Conservation (phyloP, 64 coral and sea anemone genomes). For the Pocillopora damicornis region DNA sequence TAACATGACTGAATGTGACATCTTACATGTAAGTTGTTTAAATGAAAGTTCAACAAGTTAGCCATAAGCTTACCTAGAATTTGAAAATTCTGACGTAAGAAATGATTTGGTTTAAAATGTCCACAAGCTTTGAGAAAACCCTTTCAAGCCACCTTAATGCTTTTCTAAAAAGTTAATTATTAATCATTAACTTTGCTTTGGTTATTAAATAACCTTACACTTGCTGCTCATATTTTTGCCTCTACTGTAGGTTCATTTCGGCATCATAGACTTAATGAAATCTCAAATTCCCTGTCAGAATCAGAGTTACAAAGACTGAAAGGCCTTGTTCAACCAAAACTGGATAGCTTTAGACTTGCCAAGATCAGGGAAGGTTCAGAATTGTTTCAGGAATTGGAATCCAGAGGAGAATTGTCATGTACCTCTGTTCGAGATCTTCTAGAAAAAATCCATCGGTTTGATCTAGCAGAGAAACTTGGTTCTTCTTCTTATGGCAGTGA, state of each 20-base stretch:
- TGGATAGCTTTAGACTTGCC: neutral
- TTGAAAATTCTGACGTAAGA: no score
- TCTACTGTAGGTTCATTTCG: neutral
- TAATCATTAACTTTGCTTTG: no score
- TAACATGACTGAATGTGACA: no score
- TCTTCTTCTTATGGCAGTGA: neutral
- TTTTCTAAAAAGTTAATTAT: no score
- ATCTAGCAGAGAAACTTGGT: conserved; percentile 29
- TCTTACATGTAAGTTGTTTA: no score
- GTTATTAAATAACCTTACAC: no score
- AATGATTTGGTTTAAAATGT: no score
- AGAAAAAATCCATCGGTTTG: neutral
- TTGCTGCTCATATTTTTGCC: no score
- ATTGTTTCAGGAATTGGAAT: conserved; percentile 20
- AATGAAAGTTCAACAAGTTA: no score
- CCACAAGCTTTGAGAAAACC: no score
- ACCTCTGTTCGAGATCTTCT: neutral
- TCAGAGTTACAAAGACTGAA: neutral
- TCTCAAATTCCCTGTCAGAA: conserved; percentile 6
- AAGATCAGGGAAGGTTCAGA: neutral
- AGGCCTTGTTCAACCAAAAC: neutral
- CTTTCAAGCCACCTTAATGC: no score
- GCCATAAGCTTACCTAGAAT: no score
- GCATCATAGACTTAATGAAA: neutral
- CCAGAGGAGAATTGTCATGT: neutral